Evolutionary conservation across 2,113 vertebrate genomes (phyloP).

Genomic region (Tupaia chinensis): DNA sequence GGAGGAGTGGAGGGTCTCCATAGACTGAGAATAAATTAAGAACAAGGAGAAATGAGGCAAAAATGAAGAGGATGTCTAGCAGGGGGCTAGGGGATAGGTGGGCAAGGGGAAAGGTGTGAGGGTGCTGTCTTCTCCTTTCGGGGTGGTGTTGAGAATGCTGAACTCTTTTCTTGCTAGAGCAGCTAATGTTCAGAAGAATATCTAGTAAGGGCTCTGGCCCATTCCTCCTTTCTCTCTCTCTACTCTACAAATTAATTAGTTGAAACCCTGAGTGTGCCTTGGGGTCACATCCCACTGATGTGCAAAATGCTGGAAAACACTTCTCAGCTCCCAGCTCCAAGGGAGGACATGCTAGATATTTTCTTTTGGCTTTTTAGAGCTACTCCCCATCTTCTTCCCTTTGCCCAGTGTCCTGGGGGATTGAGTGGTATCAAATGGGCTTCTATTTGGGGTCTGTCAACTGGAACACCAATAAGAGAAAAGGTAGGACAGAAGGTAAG

Average conservation of each 20-base stretch:
- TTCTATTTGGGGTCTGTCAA: neutral
- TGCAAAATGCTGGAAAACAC: neutral
- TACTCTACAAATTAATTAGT: neutral
- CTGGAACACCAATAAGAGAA: neutral
- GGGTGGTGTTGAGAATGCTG: neutral
- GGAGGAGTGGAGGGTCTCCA: neutral
- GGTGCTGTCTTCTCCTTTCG: neutral
- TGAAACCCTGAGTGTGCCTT: neutral
- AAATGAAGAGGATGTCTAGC: too few relatives aligned
- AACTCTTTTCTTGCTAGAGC: neutral
- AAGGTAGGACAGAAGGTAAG: neutral
- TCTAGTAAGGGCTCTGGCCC: neutral
- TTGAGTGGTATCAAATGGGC: neutral
- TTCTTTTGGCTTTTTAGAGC: neutral
- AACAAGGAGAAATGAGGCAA: neutral
- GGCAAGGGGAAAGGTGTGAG: neutral
- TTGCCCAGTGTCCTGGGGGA: neutral
- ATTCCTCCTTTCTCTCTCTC: neutral
- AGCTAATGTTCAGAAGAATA: neutral
- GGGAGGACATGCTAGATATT: neutral
- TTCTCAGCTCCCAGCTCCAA: neutral
- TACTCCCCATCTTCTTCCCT: neutral
- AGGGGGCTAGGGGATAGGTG: neutral
- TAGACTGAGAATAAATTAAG: neutral
- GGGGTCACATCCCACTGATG: neutral